Percentiles rank a stretch among this genome's conserved stretches.
Conservation (phyloP, 1,140 invertebrate genomes). For the Cephus cinctus region DNA sequence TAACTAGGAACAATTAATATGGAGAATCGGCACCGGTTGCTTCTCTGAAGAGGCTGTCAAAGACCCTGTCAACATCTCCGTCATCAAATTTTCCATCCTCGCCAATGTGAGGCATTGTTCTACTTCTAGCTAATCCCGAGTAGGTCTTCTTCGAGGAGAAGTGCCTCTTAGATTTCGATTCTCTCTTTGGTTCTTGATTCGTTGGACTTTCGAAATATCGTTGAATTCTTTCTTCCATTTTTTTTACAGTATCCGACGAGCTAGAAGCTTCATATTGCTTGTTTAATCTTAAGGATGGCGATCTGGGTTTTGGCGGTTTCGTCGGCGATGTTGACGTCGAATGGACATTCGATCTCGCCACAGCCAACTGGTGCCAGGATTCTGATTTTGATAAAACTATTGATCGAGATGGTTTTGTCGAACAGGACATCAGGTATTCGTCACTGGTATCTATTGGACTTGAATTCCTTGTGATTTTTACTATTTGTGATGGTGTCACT, state of each 20-base stretch:
- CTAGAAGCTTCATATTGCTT: conserved; percentile 77
- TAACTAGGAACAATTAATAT: too few species aligned
- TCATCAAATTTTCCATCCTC: conserved; percentile 63
- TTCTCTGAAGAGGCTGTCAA: conserved; percentile 69
- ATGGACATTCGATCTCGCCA: conserved; percentile 40
- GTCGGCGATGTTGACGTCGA: conserved; percentile 39
- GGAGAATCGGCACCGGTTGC: conserved; percentile 36
- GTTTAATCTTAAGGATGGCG: conserved; percentile 67
- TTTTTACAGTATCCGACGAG: conserved; percentile 66
- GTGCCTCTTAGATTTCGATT: conserved; percentile 25
- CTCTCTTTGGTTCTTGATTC: conserved; percentile 15
- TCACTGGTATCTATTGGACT: conserved; percentile 45
- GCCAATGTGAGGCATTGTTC: conserved; percentile 71
- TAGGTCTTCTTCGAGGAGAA: conserved; percentile 26
- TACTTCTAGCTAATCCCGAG: conserved; percentile 62
- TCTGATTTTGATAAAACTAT: conserved; percentile 71
- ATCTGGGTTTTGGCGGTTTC: conserved; percentile 66
- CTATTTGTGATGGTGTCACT: conserved; percentile 29
- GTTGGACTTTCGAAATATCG: conserved; percentile 66
- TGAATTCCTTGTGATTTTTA: conserved; percentile 29
- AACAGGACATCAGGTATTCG: conserved; percentile 47
- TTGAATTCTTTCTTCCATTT: conserved; percentile 76
- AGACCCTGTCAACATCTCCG: conserved; percentile 72
- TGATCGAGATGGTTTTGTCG: conserved; percentile 39
- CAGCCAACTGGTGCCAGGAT: conserved; percentile 71